A percentile compares a stretch with the other conserved stretches of the same genome.
phyloP scores from a whole-genome alignment of 2,888 invertebrate species.

The Acrobeloides nanus region DNA sequence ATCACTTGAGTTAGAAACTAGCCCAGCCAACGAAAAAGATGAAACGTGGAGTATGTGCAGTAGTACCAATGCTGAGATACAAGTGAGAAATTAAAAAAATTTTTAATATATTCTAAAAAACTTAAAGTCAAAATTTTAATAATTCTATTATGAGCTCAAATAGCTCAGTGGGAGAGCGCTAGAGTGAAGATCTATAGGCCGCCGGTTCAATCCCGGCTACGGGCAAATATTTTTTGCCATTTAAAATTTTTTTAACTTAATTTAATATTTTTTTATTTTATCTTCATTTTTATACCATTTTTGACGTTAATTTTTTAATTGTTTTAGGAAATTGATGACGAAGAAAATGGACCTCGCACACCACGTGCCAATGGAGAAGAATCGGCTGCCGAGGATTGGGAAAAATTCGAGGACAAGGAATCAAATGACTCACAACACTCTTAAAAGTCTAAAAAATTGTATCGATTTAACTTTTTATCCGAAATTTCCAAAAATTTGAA shows the following conservation, averaged over 20 bases:
- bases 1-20: slow-evolving; percentile 6
- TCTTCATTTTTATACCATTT: too few relatives aligned
- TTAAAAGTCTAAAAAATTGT: slow-evolving; percentile 1
- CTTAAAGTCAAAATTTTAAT: too few relatives aligned
- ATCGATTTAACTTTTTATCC: too few relatives aligned
- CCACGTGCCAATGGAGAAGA: background rate
- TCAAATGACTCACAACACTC: background rate
- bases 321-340: background rate
- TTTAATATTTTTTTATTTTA: too few relatives aligned
- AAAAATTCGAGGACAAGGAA: background rate
- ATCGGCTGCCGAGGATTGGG: background rate
- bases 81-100: too few relatives aligned
- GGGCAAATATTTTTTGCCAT: slow-evolving; percentile 5
- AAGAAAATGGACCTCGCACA: slow-evolving; percentile 1
- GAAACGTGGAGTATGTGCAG: slow-evolving; percentile 34
- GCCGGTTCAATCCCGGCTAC: slow-evolving; percentile 5
- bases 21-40: slow-evolving; percentile 21
- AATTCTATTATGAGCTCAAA: too few relatives aligned
- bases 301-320: too few relatives aligned
- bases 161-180: too few relatives aligned
- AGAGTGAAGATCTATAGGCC: too few relatives aligned
- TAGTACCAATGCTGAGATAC: too few relatives aligned
- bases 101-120: too few relatives aligned
- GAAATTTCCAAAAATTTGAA: too few relatives aligned
- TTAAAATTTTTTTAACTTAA: background rate